Percentiles rank a stretch among this genome's conserved stretches.
These are phyloP conservation scores for Apis dorsata DNA, from an alignment of 1,140 invertebrate genomes.

Conservation along the genomic window DNA sequence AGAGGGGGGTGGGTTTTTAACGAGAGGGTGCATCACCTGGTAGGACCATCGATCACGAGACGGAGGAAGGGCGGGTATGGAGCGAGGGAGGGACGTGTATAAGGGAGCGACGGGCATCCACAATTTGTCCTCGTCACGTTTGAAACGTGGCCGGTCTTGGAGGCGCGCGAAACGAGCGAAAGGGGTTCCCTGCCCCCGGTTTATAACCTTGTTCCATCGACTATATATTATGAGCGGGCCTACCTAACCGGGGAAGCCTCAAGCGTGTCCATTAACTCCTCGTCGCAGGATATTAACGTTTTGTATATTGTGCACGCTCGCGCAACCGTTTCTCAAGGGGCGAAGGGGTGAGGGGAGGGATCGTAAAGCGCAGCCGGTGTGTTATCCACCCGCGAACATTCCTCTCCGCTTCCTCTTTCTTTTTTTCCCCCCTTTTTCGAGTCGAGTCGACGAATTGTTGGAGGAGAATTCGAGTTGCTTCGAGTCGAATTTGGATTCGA, in stretches of 20 bases:
- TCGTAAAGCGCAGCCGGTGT: constrained; percentile 62
- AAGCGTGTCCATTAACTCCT: constrained; percentile 64
- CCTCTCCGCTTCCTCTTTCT: not conserved
- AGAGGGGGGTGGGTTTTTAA: constrained; percentile 35
- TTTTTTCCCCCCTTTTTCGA: too few species aligned
- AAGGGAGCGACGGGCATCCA: constrained; percentile 43
- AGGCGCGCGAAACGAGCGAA: constrained; percentile 41
- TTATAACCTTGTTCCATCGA: constrained; percentile 59
- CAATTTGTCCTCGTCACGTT: constrained; percentile 67
- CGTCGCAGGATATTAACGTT: constrained; percentile 67
- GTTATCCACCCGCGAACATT: constrained; percentile 25
- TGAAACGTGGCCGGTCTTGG: constrained; percentile 14
- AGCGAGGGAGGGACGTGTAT: constrained; percentile 23
- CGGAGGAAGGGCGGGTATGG: constrained; percentile 28
- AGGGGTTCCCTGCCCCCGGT: constrained; percentile 54
- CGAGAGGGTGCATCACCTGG: constrained; percentile 64
- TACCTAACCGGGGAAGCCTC: constrained; percentile 20
- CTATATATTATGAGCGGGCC: constrained; percentile 51
- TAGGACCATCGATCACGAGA: constrained; percentile 56
- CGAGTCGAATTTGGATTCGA: too few species aligned
- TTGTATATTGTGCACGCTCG: constrained; percentile 52
- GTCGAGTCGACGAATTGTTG: too few species aligned
- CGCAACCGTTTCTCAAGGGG: not conserved
- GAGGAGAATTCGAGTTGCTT: too few species aligned
- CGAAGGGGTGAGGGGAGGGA: not conserved